Conservation (phyloP, 2,888 invertebrate species). For the Campoletis raptor region DNA sequence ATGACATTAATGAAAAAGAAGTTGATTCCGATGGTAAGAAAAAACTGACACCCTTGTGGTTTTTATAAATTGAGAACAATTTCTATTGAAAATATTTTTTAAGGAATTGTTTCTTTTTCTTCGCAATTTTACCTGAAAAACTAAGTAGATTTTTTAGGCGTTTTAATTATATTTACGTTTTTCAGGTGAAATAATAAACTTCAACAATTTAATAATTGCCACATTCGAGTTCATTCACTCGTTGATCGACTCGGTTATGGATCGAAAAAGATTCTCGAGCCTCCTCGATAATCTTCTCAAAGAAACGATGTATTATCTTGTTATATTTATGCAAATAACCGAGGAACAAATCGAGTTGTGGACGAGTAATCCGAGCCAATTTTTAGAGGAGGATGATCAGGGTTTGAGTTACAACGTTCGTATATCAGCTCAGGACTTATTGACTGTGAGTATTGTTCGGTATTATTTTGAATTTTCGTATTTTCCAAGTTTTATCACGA, state of each 20-base stretch:
- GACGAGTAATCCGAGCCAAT: constrained; percentile 88
- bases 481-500: not conserved
- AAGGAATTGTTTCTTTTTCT: too few species aligned
- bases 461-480: not conserved
- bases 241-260: constrained; percentile 87
- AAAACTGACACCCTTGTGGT: not conserved
- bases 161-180: constrained; percentile 9
- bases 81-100: not conserved
- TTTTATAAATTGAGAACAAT: not conserved
- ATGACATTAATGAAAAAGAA: constrained; percentile 85
- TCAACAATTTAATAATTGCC: constrained; percentile 88
- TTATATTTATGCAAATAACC: constrained; percentile 90
- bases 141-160: not conserved
- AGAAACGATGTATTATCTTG: constrained; percentile 89
- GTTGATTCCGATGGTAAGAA: constrained; percentile 88
- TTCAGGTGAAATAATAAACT: constrained; percentile 88
- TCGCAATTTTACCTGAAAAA: not conserved
- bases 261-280: constrained; percentile 86
- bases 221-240: constrained; percentile 89
- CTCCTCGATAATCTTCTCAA: constrained; percentile 87
- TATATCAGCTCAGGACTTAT: constrained; percentile 88
- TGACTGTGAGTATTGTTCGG: constrained; percentile 85
- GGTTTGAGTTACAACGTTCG: constrained; percentile 88
- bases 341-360: constrained; percentile 89
- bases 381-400: constrained; percentile 90